phyloP scores from a whole-genome alignment of 2,888 invertebrate genomes.

The Rhagium mordax region DNA sequence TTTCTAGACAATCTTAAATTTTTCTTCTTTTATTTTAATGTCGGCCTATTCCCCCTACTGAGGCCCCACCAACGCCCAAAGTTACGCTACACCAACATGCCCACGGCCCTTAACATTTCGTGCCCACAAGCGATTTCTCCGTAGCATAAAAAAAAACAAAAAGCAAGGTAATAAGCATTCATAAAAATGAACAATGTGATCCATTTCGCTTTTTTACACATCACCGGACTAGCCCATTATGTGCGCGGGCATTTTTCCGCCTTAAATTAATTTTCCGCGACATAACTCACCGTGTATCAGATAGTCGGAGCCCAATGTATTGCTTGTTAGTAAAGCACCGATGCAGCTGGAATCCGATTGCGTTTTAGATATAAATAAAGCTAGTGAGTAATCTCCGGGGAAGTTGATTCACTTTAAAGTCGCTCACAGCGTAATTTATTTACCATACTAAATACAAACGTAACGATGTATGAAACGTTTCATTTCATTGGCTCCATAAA shows the following conservation, averaged over 20 bases:
- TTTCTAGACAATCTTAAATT: too few relatives aligned
- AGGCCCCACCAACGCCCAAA: too few relatives aligned
- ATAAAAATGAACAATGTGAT: too few relatives aligned
- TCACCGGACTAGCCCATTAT: too few relatives aligned
- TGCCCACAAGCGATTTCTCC: too few relatives aligned
- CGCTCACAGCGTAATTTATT: slow-evolving; percentile 22
- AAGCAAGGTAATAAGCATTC: too few relatives aligned
- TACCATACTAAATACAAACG: slow-evolving; percentile 16
- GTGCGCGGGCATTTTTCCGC: neutral
- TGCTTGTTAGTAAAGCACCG: slow-evolving; percentile 3
- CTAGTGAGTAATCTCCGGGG: slow-evolving; percentile 28
- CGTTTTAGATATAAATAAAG: slow-evolving; percentile 29
- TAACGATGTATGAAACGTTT: slow-evolving; percentile 26
- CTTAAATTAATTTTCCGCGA: neutral
- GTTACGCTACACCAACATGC: too few relatives aligned
- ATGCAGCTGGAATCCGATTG: slow-evolving; percentile 13
- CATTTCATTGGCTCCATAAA: neutral
- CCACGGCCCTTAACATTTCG: too few relatives aligned
- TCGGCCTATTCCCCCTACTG: too few relatives aligned
- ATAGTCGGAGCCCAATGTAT: neutral
- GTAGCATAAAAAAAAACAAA: too few relatives aligned
- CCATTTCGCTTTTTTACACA: too few relatives aligned
- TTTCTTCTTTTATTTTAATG: too few relatives aligned
- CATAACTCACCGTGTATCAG: neutral
- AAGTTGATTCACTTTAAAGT: slow-evolving; percentile 28